A percentile compares a stretch with the other conserved stretches of the same genome.
Evolutionary conservation across 2,888 invertebrate genomes (phyloP).

Genomic region (Apamea monoglypha): DNA sequence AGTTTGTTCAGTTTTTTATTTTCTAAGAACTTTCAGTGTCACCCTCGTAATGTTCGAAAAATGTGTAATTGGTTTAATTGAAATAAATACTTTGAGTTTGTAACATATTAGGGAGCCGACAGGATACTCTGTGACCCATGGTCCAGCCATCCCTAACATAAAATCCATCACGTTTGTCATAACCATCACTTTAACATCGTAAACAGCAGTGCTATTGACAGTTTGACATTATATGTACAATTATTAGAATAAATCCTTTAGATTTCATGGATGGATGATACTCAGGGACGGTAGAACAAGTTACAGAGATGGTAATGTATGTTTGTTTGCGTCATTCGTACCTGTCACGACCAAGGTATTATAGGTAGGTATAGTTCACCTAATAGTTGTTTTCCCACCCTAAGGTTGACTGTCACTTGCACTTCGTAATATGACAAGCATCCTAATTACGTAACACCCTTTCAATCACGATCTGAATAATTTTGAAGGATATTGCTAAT

Average conservation of each 20-base stretch:
- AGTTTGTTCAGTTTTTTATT: too few species aligned
- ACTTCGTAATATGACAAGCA: background rate
- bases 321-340: conserved; percentile 28
- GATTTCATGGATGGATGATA: background rate
- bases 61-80: too few species aligned
- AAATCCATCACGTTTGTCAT: background rate
- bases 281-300: background rate
- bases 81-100: too few species aligned
- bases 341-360: background rate
- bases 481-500: background rate
- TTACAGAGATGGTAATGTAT: background rate
- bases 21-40: too few species aligned
- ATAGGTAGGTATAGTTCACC: background rate
- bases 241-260: conserved; percentile 2
- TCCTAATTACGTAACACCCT: background rate
- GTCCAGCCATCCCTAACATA: background rate
- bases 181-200: background rate
- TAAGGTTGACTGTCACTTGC: background rate
- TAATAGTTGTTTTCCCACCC: background rate
- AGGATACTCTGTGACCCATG: background rate
- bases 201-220: conserved; percentile 19
- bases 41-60: too few species aligned
- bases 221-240: conserved; percentile 7
- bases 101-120: background rate
- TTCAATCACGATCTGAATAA: background rate